Evolutionary conservation across 2,888 invertebrate species (phyloP), one percentile per base, ranked within the genome.

Genomic region (Athripsodes cinereus): DNA sequence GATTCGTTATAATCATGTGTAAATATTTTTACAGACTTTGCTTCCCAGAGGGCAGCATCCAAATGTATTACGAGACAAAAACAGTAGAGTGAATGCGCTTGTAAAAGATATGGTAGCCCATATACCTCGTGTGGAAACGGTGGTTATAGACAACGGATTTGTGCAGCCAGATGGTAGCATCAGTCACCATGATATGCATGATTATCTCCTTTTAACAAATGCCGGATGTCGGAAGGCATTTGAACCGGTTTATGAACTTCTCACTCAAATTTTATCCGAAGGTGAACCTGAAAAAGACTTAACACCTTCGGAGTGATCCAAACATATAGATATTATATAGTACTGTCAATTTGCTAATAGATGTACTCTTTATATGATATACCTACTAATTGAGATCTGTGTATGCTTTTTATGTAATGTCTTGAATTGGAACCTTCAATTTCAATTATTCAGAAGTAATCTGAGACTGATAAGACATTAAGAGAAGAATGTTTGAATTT

Each of bases 181-280:
- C 59, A 90, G 89, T 69, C 92, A 91, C 69, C 88, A 88, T 68
- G 94, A 95, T 70, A 91, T 96, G 91, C 88, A 90, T 70, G 95
- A 96, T 74, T 96, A 92, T 73, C 82, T 94, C 52, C 88, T 92
- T 69, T 81, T 93, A 60, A 93, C 92, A 1, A 89, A 90, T 73
- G 83, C 87, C 52, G 95, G 94, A 55, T 92, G 92, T 72, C 82
- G 85, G 68, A 93, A 93, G 74, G 88, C 90, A 10, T 92, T 92
- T 72, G 90, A 90, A 73, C 90, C 91, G 19, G 85, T 92, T 52
- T 84, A 89, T 71, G 91, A 92, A 72, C 78, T 92, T 63, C 75
- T 92, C 19, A 80, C 85, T 62, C 90, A 91, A 72, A 81, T 92
- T 67, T 75, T 92, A 55, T 83, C 80, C 67, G 91, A 90, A 74